Base-by-base conservation (phyloP, 2,888 invertebrate species). In the Hylaea fasciaria region DNA sequence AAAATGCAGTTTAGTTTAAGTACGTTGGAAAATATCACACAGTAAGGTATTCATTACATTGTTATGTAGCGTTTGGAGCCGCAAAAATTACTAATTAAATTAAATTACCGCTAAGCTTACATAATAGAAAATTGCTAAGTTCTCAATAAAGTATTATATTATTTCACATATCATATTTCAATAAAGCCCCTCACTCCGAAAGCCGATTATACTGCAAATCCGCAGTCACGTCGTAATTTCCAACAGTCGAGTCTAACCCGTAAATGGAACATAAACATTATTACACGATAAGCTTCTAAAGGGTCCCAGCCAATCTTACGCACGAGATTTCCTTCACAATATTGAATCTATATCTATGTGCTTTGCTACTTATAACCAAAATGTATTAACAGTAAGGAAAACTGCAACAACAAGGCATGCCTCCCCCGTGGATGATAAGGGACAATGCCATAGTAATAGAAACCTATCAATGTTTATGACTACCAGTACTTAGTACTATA, bases 191-290 rank as follows among this genome's bases (percentile, higher is more conserved):
- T 46, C 9, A 32, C 32, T 32, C 32, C 49, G 29, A 11, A 63
- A 57, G 45, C 57, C 46, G 60, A 70, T 74, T 70, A 72, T 67
- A 66, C 70, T 66, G 57, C 35, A 69, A 72, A 73, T 72, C 74
- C 69, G 57, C 43, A 64, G 63, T 43, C 66, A 62, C 65, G 62
- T 51, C 63, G 58, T 66, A 68, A 68, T 66, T 66, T 65, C 52
- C 62, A 66, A 60, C 49, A 60, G 61, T 69, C 59, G 64, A 61
- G 61, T 57, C 69, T 65, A 70, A 68, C 65, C 57, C 69, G 71
- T 73, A 81, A 80, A 82, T 83, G 77, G 76, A 82, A 83, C 76
- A 78, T 78, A 85, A 85, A 85, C 83, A 85, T 82, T 82, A 80
- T 83, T 81, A 82, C 79, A 73, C 72, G 74, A 73, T 83, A 83